Conservation (phyloP, 2,113 vertebrate genomes). For the Leucosticte australis region DNA sequence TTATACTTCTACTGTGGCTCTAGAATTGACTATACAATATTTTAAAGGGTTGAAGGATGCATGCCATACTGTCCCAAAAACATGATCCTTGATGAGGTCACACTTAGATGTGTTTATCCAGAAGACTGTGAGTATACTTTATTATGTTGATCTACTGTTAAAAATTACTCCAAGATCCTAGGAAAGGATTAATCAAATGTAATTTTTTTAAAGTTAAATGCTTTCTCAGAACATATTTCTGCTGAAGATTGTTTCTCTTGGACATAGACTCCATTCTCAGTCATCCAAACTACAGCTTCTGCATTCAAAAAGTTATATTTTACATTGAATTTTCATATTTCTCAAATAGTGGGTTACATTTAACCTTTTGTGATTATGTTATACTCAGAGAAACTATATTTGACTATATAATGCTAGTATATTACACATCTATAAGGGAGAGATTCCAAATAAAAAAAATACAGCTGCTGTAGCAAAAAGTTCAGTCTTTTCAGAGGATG, state of each 20-base stretch:
- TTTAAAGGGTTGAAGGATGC: conserved; percentile 92
- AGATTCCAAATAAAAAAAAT: neutral
- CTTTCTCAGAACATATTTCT: neutral
- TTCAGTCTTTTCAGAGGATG: neutral
- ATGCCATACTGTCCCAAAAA: conserved; percentile 91
- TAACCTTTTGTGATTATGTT: neutral
- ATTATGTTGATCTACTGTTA: neutral
- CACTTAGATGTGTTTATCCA: conserved; percentile 91
- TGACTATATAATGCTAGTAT: neutral
- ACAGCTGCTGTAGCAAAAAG: neutral
- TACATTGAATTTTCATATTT: neutral
- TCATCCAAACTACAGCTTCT: neutral
- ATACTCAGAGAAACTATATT: neutral
- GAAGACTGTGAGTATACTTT: conserved; percentile 89
- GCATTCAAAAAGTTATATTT: neutral
- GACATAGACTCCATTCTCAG: neutral
- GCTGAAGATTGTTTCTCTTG: neutral
- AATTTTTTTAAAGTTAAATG: neutral
- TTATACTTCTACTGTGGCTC: neutral
- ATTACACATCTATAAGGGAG: neutral
- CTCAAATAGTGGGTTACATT: neutral
- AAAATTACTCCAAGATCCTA: neutral
- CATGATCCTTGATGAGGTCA: conserved; percentile 96
- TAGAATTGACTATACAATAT: neutral
- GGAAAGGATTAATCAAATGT: neutral